Conservation (phyloP, 2,888 invertebrate genomes). For the Synergus itoensis region DNA sequence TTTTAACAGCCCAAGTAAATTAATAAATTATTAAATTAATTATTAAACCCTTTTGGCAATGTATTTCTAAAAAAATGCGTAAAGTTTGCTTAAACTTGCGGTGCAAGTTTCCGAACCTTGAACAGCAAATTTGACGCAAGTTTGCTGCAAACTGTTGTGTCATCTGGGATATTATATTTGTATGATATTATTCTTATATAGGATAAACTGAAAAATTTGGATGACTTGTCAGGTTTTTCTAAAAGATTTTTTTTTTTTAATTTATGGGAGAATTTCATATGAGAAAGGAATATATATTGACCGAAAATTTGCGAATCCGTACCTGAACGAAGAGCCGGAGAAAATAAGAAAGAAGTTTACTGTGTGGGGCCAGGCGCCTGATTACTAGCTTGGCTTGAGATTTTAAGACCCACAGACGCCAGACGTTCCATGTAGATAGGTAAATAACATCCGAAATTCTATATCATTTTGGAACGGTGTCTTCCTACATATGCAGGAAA, state of each 20-base stretch:
- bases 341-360: slow-evolving; percentile 50
- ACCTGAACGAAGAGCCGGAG: slow-evolving; percentile 20
- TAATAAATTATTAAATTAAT: too few relatives aligned
- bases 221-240: too few relatives aligned
- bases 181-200: too few relatives aligned
- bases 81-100: too few relatives aligned
- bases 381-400: slow-evolving; percentile 63
- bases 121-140: too few relatives aligned
- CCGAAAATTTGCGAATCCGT: neutral
- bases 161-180: too few relatives aligned
- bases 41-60: too few relatives aligned
- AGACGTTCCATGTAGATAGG: slow-evolving; percentile 61
- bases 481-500: slow-evolving; percentile 57
- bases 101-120: too few relatives aligned
- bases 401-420: slow-evolving; percentile 56
- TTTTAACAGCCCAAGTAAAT: too few relatives aligned
- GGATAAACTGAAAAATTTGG: too few relatives aligned
- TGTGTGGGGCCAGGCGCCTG: slow-evolving; percentile 64
- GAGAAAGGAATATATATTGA: neutral
- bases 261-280: neutral
- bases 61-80: too few relatives aligned
- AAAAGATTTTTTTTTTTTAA: neutral
- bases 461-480: slow-evolving; percentile 63
- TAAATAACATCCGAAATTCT: slow-evolving; percentile 68
- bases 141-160: too few relatives aligned